Percentiles rank a stretch among this genome's conserved stretches.
phyloP scores from a whole-genome alignment of 2,888 invertebrate species.

The Alloplasta piceator region DNA sequence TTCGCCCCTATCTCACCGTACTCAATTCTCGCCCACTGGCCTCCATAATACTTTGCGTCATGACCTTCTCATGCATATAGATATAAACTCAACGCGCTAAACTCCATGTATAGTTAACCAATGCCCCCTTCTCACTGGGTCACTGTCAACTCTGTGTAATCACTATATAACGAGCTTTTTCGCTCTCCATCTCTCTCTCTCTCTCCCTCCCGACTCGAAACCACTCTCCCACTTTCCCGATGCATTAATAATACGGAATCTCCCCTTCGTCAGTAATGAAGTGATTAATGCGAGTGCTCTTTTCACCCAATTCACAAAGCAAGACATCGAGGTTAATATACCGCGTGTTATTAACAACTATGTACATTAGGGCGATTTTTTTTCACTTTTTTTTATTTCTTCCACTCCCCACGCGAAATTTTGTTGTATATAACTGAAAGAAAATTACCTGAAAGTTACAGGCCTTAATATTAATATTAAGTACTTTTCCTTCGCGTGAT shows the following conservation, averaged over 20 bases:
- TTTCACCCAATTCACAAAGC: slow-evolving; percentile 46
- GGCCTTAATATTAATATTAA: too few species aligned
- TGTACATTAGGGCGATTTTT: too few species aligned
- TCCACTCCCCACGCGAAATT: too few species aligned
- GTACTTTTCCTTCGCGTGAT: too few species aligned
- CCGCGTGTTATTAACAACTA: not conserved
- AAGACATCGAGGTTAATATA: slow-evolving; percentile 2
- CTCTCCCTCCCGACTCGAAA: not conserved
- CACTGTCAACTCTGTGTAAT: slow-evolving; percentile 60
- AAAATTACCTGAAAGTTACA: too few species aligned
- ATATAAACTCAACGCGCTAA: slow-evolving; percentile 8
- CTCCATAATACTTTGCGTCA: slow-evolving; percentile 57
- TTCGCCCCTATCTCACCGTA: not conserved
- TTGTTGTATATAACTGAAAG: too few species aligned
- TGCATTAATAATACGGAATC: slow-evolving; percentile 58
- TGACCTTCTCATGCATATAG: slow-evolving; percentile 55
- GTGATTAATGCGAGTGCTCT: slow-evolving; percentile 60
- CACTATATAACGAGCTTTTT: slow-evolving; percentile 31
- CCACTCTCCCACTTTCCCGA: slow-evolving; percentile 41
- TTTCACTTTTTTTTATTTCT: too few species aligned
- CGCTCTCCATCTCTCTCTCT: not conserved
- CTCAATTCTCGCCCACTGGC: slow-evolving; percentile 24
- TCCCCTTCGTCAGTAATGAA: slow-evolving; percentile 44
- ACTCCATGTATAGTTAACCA: slow-evolving; percentile 45
- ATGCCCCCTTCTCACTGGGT: slow-evolving; percentile 52